Percentiles rank a stretch among this genome's conserved stretches.
Conservation (phyloP, 2,113 vertebrate species). For the Oryzias melastigma region DNA sequence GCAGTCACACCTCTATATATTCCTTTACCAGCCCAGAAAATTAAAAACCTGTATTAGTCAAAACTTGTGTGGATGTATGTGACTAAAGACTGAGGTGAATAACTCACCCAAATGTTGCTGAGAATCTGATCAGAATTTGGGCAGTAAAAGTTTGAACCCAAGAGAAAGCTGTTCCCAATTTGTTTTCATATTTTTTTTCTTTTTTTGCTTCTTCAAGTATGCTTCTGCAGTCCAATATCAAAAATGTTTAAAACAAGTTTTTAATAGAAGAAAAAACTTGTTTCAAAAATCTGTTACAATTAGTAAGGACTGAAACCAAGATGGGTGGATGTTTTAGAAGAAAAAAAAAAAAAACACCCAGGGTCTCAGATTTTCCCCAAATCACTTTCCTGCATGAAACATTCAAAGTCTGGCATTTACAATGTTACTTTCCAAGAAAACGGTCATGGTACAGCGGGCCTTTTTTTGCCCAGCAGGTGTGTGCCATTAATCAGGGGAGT, state of each 20-base stretch:
- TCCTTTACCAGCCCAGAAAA: too few relatives aligned
- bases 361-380: conserved; percentile 5
- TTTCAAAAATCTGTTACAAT: too few relatives aligned
- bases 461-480: conserved; percentile 34
- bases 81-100: too few relatives aligned
- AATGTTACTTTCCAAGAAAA: conserved; percentile 19
- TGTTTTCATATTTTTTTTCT: conserved; percentile 24
- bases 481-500: conserved; percentile 61
- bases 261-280: neutral
- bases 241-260: neutral
- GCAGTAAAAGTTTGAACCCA: too few relatives aligned
- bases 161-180: too few relatives aligned
- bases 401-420: conserved; percentile 22
- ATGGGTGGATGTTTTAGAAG: conserved; percentile 4
- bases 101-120: too few relatives aligned
- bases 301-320: neutral
- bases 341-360: neutral
- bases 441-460: conserved; percentile 11
- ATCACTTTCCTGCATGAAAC: neutral
- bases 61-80: too few relatives aligned
- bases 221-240: conserved; percentile 6
- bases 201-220: conserved; percentile 42
- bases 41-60: too few relatives aligned
- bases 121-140: too few relatives aligned
- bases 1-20: too few relatives aligned